phyloP scores from a whole-genome alignment of 2,797 vertebrate species.

The Arnoldichthys spilopterus region DNA sequence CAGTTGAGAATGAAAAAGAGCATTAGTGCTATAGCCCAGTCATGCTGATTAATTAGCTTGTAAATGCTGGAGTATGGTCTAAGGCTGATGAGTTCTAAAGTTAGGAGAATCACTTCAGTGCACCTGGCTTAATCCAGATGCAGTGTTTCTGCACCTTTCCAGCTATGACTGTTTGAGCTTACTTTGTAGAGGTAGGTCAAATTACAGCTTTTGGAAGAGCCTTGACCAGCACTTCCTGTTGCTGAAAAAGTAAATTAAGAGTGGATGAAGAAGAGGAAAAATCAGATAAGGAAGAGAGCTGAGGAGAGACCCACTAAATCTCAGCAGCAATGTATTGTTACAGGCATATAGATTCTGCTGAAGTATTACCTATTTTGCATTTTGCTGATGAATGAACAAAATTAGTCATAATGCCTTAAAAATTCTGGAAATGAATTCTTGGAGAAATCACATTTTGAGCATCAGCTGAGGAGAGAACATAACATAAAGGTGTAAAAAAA shows the following conservation, averaged over 20 bases:
- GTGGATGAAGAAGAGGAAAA: conserved; percentile 40
- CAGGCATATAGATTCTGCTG: background rate
- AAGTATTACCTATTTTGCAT: conserved; percentile 1
- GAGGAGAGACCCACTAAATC: background rate
- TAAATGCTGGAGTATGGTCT: background rate
- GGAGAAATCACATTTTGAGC: background rate
- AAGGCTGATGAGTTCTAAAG: background rate
- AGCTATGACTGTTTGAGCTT: conserved; percentile 55
- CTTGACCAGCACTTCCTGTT: conserved; percentile 64
- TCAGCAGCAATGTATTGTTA: background rate
- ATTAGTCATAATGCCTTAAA: background rate
- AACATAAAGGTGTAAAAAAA: background rate
- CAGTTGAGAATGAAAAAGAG: background rate
- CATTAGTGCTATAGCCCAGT: background rate
- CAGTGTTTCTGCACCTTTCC: background rate
- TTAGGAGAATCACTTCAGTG: background rate
- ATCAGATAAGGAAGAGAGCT: background rate
- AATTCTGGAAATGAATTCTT: background rate
- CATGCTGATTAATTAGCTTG: background rate
- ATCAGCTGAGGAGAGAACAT: background rate
- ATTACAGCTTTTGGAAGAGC: conserved; percentile 72
- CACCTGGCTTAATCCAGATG: background rate
- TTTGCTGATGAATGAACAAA: background rate
- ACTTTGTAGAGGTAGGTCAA: conserved; percentile 67
- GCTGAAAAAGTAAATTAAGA: conserved; percentile 45